Base-by-base conservation (phyloP, 2,797 vertebrate species). In the Anabacerthia variegaticeps region DNA sequence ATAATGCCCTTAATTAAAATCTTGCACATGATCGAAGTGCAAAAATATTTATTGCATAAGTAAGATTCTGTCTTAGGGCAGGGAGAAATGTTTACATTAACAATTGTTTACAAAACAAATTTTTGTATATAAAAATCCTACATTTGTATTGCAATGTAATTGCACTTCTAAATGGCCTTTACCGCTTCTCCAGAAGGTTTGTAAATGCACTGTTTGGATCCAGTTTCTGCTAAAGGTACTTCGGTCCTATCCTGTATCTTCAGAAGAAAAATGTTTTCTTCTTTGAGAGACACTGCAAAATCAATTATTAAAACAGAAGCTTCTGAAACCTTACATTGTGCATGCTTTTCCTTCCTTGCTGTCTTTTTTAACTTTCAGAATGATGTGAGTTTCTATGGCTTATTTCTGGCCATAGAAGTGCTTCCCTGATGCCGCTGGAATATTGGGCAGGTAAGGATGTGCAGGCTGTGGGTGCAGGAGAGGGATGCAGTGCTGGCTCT, bases 261-360 rank as follows among this genome's bases (percentile, higher is more conserved):
- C 36, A 69, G 44, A 87, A 89, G 55, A 61, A 91, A 86, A 92
- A 15, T 34, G 28, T 89, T 92, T 85, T 75, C 69, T 77, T 77
- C 43, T 81, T 44, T 32, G 20, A 88, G 77, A 71, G 10, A 61
- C 83, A 84, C 49, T 88, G 39, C 34, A 80, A 80, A 88, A 89
- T 95, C 66, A 88, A 74, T 93, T 92, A 67, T 59, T 86, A 56
- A 90, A 94, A 62, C 21, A 78, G 76, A 92, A 87, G 28, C 67
- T 88, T 87, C 80, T 89, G 66, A 92, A 89, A 52, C 30, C 24
- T 59, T 74, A 20, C 27, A 28, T 83, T 87, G 56, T 65, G 27
- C 48, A 71, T 78, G 17, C 0, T 14, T 88, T 72, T 75, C 49
- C 22, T 2, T 23, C 9, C 30, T 36, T 74, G 14, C n/a, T 80